phyloP scores from a whole-genome alignment of 2,888 invertebrate species.

The Cheilosia vulpina region DNA sequence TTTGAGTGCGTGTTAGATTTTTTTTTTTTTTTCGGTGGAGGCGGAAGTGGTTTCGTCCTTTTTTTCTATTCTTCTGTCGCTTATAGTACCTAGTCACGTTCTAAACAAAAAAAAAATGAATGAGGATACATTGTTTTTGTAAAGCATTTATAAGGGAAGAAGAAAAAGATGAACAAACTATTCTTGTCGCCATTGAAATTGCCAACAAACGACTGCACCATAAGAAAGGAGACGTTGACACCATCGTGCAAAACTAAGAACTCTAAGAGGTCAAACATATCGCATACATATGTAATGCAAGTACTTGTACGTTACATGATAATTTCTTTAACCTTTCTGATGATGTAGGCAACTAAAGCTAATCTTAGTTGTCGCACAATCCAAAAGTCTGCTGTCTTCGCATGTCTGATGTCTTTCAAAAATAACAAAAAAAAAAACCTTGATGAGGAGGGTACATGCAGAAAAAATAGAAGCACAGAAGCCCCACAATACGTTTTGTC shows the following conservation, averaged over 20 bases:
- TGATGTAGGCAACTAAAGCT: conserved; percentile 34
- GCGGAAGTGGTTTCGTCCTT: conserved; percentile 59
- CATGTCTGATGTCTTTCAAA: conserved; percentile 38
- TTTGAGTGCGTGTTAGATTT: conserved; percentile 51
- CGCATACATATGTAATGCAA: neutral
- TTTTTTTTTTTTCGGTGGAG: conserved; percentile 19
- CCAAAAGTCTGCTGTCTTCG: conserved; percentile 7
- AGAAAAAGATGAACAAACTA: conserved; percentile 58
- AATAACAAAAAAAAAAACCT: neutral
- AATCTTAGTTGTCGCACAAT: conserved; percentile 29
- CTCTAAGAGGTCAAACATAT: conserved; percentile 45
- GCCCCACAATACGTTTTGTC: conserved; percentile 34
- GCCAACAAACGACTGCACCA: conserved; percentile 33
- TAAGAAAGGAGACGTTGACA: conserved; percentile 65
- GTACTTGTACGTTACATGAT: conserved; percentile 6
- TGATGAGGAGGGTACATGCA: neutral
- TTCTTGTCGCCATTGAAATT: conserved; percentile 62
- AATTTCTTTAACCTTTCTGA: conserved; percentile 38
- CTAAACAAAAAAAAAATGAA: conserved; percentile 53
- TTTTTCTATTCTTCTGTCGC: conserved; percentile 47
- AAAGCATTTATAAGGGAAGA: conserved; percentile 20
- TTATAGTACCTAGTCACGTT: conserved; percentile 54
- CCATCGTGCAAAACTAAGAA: conserved; percentile 32
- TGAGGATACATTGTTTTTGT: conserved; percentile 60
- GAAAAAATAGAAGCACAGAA: conserved; percentile 16